These are phyloP conservation scores for Brachynemurus nebulosus DNA, from an alignment of 2,888 invertebrate species.

Conservation along the genomic window DNA sequence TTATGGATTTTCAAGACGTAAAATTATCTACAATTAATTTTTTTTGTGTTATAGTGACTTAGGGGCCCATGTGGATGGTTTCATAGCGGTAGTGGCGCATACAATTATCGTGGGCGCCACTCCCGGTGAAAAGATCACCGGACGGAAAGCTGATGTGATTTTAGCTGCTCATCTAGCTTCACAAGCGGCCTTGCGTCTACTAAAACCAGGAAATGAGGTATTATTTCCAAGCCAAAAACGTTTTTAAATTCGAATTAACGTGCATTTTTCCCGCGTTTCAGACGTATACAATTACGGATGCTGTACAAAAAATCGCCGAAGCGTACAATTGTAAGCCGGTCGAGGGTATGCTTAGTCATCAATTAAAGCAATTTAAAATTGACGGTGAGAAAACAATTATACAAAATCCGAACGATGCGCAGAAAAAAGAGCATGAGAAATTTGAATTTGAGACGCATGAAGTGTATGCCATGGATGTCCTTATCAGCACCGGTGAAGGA, in stretches of 20 bases:
- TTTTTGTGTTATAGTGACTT: slow-evolving; percentile 86
- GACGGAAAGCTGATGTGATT: slow-evolving; percentile 86
- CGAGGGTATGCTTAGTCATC: slow-evolving; percentile 84
- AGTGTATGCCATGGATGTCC: slow-evolving; percentile 97
- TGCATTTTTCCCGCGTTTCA: slow-evolving; percentile 32
- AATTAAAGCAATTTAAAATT: slow-evolving; percentile 89
- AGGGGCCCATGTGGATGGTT: slow-evolving; percentile 97
- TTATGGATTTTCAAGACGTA: no score
- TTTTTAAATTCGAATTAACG: background rate
- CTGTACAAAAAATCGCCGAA: slow-evolving; percentile 84
- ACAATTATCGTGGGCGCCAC: slow-evolving; percentile 79
- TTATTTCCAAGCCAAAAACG: no score
- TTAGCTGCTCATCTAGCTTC: slow-evolving; percentile 91
- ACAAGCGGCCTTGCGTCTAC: slow-evolving; percentile 84
- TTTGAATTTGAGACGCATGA: slow-evolving; percentile 91
- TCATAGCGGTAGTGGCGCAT: slow-evolving; percentile 96
- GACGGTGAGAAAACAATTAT: slow-evolving; percentile 97
- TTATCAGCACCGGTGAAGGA: slow-evolving; percentile 91
- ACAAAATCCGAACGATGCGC: slow-evolving; percentile 94
- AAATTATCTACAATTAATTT: no score
- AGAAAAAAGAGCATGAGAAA: slow-evolving; percentile 95
- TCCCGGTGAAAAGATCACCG: slow-evolving; percentile 59
- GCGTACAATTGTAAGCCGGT: slow-evolving; percentile 94
- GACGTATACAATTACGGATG: slow-evolving; percentile 84
- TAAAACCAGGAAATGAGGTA: slow-evolving; percentile 86